A percentile compares a stretch with the other conserved stretches of the same genome.
Evolutionary conservation across 2,797 vertebrate genomes (phyloP).

Genomic region (Anguilla anguilla): DNA sequence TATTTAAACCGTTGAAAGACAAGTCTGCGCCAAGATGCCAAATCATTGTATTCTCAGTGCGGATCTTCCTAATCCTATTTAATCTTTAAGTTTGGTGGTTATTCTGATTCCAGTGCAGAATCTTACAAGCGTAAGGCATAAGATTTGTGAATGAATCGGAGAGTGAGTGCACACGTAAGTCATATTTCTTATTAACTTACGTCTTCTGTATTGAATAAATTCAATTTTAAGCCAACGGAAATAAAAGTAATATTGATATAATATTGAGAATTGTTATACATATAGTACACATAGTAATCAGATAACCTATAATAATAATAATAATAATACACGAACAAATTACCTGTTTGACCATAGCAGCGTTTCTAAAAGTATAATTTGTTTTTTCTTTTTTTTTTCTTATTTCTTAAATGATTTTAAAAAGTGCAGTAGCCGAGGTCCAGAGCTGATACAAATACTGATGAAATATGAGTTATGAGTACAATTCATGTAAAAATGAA

Average conservation of each 20-base stretch:
- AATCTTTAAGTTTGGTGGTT: not conserved
- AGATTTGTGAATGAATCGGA: conserved; percentile 30
- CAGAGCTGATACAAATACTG: conserved; percentile 81
- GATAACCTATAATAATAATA: conserved; percentile 59
- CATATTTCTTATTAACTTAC: conserved; percentile 20
- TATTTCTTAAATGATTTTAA: conserved; percentile 66
- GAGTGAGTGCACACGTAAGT: conserved; percentile 36
- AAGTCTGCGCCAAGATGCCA: not conserved
- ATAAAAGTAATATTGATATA: conserved; percentile 44
- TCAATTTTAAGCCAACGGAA: conserved; percentile 47
- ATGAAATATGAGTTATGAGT: conserved; percentile 75
- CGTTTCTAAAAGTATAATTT: conserved; percentile 71
- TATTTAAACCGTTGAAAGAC: not conserved
- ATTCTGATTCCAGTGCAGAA: not conserved
- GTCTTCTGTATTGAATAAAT: conserved; percentile 15
- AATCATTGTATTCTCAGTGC: not conserved
- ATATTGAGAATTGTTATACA: conserved; percentile 61
- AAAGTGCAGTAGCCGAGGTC: conserved; percentile 90
- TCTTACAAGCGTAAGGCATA: conserved; percentile 22
- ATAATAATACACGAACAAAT: conserved; percentile 60
- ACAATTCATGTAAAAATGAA: conserved; percentile 64
- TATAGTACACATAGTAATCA: conserved; percentile 54
- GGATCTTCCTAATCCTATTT: not conserved
- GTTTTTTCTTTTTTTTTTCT: conserved; percentile 46
- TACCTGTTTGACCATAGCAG: conserved; percentile 83